These are phyloP conservation scores for Andrena bucephala DNA, from an alignment of 2,888 invertebrate species.

Conservation along the genomic window DNA sequence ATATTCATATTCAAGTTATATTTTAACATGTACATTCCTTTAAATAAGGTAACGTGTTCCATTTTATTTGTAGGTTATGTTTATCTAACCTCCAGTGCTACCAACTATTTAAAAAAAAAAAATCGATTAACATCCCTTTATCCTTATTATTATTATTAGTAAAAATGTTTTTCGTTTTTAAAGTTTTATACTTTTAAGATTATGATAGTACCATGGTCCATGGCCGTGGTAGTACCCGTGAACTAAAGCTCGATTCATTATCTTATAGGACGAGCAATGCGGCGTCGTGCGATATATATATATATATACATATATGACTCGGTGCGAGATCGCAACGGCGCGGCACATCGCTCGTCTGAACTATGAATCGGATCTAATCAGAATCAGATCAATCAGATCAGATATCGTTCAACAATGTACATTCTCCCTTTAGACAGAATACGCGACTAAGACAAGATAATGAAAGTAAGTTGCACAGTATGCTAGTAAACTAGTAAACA, in stretches of 20 bases:
- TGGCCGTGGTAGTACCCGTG: too few species aligned
- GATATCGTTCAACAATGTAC: too few species aligned
- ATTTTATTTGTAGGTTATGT: constrained; percentile 17
- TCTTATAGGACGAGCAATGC: too few species aligned
- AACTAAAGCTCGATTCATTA: too few species aligned
- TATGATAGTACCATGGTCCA: background rate
- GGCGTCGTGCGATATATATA: too few species aligned
- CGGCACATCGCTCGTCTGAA: too few species aligned
- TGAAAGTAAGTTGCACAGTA: background rate
- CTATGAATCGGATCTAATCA: too few species aligned
- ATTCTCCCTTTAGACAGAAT: too few species aligned
- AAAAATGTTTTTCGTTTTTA: background rate
- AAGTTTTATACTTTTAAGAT: background rate
- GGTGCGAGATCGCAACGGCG: too few species aligned
- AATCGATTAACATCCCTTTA: background rate
- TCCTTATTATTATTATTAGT: background rate
- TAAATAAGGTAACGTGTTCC: background rate
- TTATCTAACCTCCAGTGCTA: background rate
- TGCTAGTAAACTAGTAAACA: too few species aligned
- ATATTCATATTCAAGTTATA: background rate
- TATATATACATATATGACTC: too few species aligned
- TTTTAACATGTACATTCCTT: background rate
- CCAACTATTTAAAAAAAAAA: background rate
- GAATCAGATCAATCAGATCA: too few species aligned
- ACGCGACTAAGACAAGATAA: background rate